These are phyloP conservation scores for Coelopa frigida DNA, from an alignment of 1,140 invertebrate genomes.

Conservation along the genomic window DNA sequence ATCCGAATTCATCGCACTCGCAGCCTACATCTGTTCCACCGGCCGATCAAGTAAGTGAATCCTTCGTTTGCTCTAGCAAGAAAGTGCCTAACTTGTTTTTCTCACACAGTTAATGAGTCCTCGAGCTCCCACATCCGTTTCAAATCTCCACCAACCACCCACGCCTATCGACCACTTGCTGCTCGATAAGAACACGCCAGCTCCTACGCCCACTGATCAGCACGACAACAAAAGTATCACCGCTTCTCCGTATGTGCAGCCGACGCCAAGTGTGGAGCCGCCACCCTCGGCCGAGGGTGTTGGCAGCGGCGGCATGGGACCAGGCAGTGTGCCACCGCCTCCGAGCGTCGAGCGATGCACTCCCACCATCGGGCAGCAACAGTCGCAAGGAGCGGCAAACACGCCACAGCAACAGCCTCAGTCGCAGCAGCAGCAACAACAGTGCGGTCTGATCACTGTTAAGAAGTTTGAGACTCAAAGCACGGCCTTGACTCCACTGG, in stretches of 20 bases:
- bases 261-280: constrained; percentile 39
- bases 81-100: background rate
- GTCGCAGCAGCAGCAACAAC: constrained; percentile 16
- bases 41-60: constrained; percentile 52
- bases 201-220: constrained; percentile 42
- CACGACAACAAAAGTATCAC: constrained; percentile 43
- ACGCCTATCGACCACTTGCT: constrained; percentile 41
- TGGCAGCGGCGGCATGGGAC: constrained; percentile 12
- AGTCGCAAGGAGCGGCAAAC: constrained; percentile 28
- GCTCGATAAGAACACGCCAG: constrained; percentile 42
- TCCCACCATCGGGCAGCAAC: constrained; percentile 11
- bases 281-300: constrained; percentile 27
- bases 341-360: constrained; percentile 13
- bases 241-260: constrained; percentile 41
- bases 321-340: constrained; percentile 10
- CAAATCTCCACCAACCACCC: constrained; percentile 41
- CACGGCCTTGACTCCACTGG: constrained; percentile 4
- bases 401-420: constrained; percentile 10
- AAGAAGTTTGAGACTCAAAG: constrained; percentile 40
- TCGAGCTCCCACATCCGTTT: constrained; percentile 37
- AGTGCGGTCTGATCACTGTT: constrained; percentile 29
- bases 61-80: background rate
- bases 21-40: constrained; percentile 66
- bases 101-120: constrained; percentile 35
- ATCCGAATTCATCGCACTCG: constrained; percentile 63